A percentile compares a stretch with the other conserved stretches of the same genome.
Evolutionary conservation across 2,888 invertebrate genomes (phyloP).

Genomic region (Dusona sp.): DNA sequence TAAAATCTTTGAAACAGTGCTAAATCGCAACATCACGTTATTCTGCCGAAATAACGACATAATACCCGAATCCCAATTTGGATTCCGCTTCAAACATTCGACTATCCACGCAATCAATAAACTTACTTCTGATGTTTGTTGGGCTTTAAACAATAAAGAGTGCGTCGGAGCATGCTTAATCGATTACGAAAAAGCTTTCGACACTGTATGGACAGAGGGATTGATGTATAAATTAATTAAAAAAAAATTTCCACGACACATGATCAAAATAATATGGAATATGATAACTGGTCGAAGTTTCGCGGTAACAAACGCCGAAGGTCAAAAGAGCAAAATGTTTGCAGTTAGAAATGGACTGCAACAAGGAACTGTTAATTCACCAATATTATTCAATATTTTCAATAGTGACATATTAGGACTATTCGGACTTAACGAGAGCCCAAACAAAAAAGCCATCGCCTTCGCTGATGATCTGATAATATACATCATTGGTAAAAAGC

Average conservation of each 20-base stretch:
- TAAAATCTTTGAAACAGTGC: constrained; percentile 71
- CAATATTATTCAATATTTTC: constrained; percentile 65
- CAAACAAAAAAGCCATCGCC: constrained; percentile 44
- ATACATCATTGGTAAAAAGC: constrained; percentile 30
- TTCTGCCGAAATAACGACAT: constrained; percentile 61
- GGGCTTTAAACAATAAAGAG: constrained; percentile 43
- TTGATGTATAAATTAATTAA: constrained; percentile 69
- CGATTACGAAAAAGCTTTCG: constrained; percentile 67
- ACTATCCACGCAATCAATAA: constrained; percentile 53
- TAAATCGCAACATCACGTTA: constrained; percentile 62
- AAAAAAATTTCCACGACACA: constrained; percentile 64
- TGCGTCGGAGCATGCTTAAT: constrained; percentile 60
- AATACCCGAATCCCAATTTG: constrained; percentile 72
- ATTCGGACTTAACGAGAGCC: constrained; percentile 47
- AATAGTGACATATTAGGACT: constrained; percentile 43
- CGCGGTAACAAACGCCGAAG: neutral
- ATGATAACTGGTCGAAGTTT: constrained; percentile 63
- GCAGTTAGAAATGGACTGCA: constrained; percentile 66
- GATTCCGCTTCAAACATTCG: constrained; percentile 69
- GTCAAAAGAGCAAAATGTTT: constrained; percentile 46
- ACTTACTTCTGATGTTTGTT: constrained; percentile 62
- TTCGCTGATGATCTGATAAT: constrained; percentile 54
- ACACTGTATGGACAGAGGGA: constrained; percentile 69
- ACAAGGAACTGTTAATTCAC: constrained; percentile 66
- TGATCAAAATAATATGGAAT: constrained; percentile 69